Conservation (phyloP, 2,113 vertebrate genomes). For the Lagopus leucura region DNA sequence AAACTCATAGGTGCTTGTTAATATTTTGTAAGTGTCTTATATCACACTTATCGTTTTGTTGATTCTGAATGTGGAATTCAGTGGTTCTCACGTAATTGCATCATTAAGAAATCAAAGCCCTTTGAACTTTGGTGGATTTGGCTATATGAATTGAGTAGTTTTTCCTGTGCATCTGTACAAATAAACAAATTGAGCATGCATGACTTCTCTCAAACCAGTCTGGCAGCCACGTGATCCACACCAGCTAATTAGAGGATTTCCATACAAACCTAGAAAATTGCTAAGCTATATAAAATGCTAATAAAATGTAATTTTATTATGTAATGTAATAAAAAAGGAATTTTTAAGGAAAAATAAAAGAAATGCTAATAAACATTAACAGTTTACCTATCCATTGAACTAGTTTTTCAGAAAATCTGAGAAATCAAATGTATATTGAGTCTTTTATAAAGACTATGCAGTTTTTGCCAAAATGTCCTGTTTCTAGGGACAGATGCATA, state of each 20-base stretch:
- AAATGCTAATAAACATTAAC: not conserved
- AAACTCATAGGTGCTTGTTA: not conserved
- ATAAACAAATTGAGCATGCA: not conserved
- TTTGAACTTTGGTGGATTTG: not conserved
- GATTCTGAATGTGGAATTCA: not conserved
- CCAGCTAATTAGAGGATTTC: not conserved
- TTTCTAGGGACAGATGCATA: not conserved
- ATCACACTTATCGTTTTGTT: not conserved
- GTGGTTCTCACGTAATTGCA: not conserved
- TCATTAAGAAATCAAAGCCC: not conserved
- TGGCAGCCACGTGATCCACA: not conserved
- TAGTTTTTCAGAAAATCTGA: not conserved
- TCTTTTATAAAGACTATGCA: not conserved
- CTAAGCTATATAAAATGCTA: not conserved
- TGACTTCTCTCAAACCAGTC: not conserved
- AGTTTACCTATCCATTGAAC: not conserved
- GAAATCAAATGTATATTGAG: not conserved
- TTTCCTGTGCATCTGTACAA: not conserved
- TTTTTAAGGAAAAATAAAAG: not conserved
- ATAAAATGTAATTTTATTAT: too few species aligned
- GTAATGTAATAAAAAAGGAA: not conserved
- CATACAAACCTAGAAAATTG: not conserved
- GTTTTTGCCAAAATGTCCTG: not conserved
- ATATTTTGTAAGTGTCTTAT: not conserved
- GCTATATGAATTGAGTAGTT: not conserved